Conservation (phyloP, 2,888 invertebrate genomes). For the Lepetodrilus schrolli region DNA sequence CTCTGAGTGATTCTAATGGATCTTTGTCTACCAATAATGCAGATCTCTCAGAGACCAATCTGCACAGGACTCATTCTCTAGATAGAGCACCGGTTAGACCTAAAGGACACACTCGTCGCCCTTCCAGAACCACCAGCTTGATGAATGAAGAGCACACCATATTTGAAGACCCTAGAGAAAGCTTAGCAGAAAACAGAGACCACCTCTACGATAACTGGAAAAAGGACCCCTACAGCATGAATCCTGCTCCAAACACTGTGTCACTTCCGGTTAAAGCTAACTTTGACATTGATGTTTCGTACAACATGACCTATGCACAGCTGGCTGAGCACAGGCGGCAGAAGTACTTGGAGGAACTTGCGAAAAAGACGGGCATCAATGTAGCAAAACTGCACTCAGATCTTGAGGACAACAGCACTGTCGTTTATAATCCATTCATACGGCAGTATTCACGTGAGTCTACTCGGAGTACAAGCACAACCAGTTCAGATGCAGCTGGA, state of each 20-base stretch:
- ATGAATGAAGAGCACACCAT: constrained; percentile 55
- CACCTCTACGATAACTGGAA: constrained; percentile 43
- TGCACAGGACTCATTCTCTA: constrained; percentile 4
- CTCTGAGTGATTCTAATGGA: not conserved
- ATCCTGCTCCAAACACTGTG: constrained; percentile 49
- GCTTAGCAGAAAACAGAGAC: constrained; percentile 42
- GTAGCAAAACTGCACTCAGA: constrained; percentile 52
- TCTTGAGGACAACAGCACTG: constrained; percentile 47
- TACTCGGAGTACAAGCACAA: constrained; percentile 48
- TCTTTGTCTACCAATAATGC: constrained; percentile 6
- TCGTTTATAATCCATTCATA: constrained; percentile 47
- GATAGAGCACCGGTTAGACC: constrained; percentile 27
- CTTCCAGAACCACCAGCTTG: constrained; percentile 50
- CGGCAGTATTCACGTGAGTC: constrained; percentile 46
- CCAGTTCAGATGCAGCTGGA: constrained; percentile 50
- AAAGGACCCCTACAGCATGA: constrained; percentile 50
- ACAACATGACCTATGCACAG: constrained; percentile 68
- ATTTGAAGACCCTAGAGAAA: constrained; percentile 62
- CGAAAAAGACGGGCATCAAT: constrained; percentile 55
- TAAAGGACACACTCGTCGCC: constrained; percentile 54
- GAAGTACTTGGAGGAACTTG: constrained; percentile 55
- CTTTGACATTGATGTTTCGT: constrained; percentile 63
- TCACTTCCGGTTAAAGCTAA: constrained; percentile 64
- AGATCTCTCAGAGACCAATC: not conserved
- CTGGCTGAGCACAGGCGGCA: constrained; percentile 63